A percentile compares a stretch with the other conserved stretches of the same genome.
Evolutionary conservation across 2,113 vertebrate species (phyloP).

Genomic region (Desmodus rotundus): DNA sequence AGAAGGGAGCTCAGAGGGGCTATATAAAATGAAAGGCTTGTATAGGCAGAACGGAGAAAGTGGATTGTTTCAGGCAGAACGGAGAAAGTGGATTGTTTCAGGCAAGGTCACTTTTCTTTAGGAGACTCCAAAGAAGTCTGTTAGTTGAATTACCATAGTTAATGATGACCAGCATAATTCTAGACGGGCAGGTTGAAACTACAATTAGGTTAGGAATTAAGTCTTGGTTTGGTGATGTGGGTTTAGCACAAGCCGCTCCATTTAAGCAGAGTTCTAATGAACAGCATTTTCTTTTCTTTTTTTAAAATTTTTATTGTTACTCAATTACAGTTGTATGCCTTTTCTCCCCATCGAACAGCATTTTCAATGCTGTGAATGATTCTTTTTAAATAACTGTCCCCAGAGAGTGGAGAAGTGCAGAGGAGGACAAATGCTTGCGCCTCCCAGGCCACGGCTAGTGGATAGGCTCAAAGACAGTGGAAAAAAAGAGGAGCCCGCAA

Average conservation of each 20-base stretch:
- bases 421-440: too few relatives aligned
- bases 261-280: background rate
- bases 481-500: too few relatives aligned
- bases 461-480: too few relatives aligned
- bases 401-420: too few relatives aligned
- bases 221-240: background rate
- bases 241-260: background rate
- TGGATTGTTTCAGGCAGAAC: background rate
- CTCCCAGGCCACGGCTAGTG: too few relatives aligned
- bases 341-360: too few relatives aligned
- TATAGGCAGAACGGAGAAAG: background rate
- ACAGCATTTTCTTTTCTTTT: background rate
- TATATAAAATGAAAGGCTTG: too few relatives aligned
- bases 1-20: background rate
- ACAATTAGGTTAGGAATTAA: background rate
- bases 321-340: too few relatives aligned
- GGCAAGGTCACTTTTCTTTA: background rate
- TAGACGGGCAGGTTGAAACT: background rate
- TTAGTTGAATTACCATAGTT: background rate
- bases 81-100: too few relatives aligned
- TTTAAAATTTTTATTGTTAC: too few relatives aligned
- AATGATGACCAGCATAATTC: background rate
- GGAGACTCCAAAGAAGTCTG: background rate
- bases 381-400: background rate
- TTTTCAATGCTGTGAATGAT: background rate